Evolutionary conservation across 2,888 invertebrate genomes (phyloP).

Genomic region (Leptopilina drosophilae): DNA sequence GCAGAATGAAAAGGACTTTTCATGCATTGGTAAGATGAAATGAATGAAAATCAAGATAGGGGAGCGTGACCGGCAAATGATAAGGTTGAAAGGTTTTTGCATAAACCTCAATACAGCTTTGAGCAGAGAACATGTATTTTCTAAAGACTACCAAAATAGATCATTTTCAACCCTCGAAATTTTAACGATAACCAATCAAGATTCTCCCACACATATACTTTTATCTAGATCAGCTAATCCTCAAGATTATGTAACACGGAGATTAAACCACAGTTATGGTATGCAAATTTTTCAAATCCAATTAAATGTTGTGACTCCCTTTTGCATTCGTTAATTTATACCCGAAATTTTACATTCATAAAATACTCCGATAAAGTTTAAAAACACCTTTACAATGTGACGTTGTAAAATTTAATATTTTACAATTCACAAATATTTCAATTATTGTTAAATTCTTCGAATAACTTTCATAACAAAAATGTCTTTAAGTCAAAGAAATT

Average conservation of each 20-base stretch:
- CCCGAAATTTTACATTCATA: background rate
- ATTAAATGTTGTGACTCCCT: background rate
- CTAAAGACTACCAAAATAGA: too few species aligned
- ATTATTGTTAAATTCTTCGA: too few species aligned
- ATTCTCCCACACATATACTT: background rate
- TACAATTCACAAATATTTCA: too few species aligned
- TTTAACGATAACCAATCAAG: conserved; percentile 19
- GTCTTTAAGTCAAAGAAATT: too few species aligned
- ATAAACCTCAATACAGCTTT: conserved; percentile 10
- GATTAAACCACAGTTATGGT: background rate
- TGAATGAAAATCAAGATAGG: conserved; percentile 25
- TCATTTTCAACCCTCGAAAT: background rate
- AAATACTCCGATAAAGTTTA: background rate
- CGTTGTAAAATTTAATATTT: too few species aligned
- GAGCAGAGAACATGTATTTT: background rate
- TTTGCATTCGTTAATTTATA: background rate
- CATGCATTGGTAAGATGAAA: background rate
- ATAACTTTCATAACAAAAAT: too few species aligned
- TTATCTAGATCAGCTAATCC: background rate
- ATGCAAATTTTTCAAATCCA: conserved; percentile 28
- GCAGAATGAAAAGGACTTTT: conserved; percentile 22
- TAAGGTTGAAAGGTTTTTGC: conserved; percentile 23
- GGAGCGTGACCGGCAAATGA: conserved; percentile 20
- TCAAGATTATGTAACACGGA: background rate
- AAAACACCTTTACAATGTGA: too few species aligned